Percentiles rank a stretch among this genome's conserved stretches.
These are phyloP conservation scores for Parazoanthus swiftii DNA, from an alignment of 92 coral and sea anemone species.

Conservation along the genomic window DNA sequence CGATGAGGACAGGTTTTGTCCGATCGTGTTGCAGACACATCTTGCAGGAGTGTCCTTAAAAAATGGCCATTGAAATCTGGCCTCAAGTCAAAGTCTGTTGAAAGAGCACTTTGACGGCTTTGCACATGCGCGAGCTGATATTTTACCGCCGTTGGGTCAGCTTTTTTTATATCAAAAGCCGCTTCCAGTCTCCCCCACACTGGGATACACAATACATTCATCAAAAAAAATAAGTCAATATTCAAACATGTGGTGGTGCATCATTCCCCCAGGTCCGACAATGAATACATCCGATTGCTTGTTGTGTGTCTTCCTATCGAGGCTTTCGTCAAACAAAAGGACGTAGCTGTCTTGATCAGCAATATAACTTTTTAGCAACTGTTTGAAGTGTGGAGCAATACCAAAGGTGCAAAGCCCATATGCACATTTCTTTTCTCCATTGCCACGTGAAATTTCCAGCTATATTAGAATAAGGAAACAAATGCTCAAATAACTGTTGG, in stretches of 20 bases:
- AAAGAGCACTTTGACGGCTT: neutral
- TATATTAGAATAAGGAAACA: constrained; percentile 40
- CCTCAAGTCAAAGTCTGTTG: too few species aligned
- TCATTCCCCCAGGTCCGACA: constrained; percentile 39
- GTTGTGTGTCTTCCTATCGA: constrained; percentile 44
- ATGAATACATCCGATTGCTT: constrained; percentile 47
- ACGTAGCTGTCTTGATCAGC: constrained; percentile 41
- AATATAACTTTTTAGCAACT: constrained; percentile 30
- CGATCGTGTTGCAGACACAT: neutral
- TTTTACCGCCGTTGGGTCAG: too few species aligned
- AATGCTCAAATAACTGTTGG: constrained; percentile 34
- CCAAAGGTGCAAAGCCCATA: constrained; percentile 18
- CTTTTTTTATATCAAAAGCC: neutral
- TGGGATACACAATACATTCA: neutral
- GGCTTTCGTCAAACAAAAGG: constrained; percentile 13
- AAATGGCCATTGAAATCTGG: too few species aligned
- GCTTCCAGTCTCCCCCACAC: neutral
- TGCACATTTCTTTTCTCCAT: constrained; percentile 27
- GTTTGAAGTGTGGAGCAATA: constrained; percentile 48
- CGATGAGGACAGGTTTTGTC: constrained; percentile 42
- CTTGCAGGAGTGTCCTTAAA: constrained; percentile 38
- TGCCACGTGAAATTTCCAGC: constrained; percentile 32
- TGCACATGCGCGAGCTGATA: neutral
- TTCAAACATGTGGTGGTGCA: constrained; percentile 9
- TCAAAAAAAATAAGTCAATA: neutral